Conservation (phyloP, 1,140 invertebrate genomes). For the Helicorthomorpha holstii region DNA sequence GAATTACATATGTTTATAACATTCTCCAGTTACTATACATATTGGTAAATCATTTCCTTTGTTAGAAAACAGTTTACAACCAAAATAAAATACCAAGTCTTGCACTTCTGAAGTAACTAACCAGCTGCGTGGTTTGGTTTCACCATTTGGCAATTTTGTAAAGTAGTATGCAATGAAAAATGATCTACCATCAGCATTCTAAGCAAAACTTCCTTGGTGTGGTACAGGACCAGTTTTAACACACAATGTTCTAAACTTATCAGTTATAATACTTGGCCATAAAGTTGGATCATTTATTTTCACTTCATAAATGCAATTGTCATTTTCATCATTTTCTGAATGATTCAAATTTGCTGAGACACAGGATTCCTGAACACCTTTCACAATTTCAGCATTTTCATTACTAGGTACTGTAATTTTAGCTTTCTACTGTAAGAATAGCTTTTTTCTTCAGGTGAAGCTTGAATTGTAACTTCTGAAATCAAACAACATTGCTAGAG, state of each 20-base stretch:
- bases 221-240: background rate
- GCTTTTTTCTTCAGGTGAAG: background rate
- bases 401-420: background rate
- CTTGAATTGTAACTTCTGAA: background rate
- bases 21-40: background rate
- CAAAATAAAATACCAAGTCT: background rate
- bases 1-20: background rate
- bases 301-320: background rate
- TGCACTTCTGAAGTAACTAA: background rate
- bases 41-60: background rate
- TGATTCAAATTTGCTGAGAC: background rate
- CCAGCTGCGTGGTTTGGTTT: background rate
- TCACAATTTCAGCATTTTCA: background rate
- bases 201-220: background rate
- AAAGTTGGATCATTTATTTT: background rate
- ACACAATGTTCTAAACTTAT: background rate
- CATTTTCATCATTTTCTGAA: background rate
- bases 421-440: too few relatives aligned
- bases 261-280: background rate
- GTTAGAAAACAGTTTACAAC: background rate
- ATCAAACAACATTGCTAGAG: background rate
- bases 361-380: background rate
- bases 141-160: background rate
- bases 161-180: background rate
- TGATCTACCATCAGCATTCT: background rate